Base-by-base conservation (phyloP, 1,140 invertebrate species). In the Neodiprion lecontei region DNA sequence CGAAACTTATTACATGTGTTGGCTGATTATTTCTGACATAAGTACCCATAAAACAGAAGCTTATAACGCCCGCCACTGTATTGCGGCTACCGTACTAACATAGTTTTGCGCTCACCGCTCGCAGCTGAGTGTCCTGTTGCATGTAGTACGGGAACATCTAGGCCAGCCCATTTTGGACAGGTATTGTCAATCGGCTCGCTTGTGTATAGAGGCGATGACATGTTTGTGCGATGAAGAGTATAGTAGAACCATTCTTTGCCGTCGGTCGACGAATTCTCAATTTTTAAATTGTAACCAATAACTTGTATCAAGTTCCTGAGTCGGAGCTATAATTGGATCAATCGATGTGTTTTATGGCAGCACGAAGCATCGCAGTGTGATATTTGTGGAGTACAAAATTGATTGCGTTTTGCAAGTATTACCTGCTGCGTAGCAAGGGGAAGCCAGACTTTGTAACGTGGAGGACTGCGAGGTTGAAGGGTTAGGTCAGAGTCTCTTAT, bases 141-240 rank as follows among this genome's bases (percentile, higher is more conserved):
- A 76, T 89, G 81, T 77, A 89, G 78, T 77, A 81, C 87, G 79
- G 87, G 84, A 77, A 88, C 82, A 83, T 89, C 87, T 21, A 89
- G 75, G 79, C 82, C 92, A 73, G 91, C 90, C 95, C 95, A 96
- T 85, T 93, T 93, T 72, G 93, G 94, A 88, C 94, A 93, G 71
- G 88, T 85, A 77, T 92, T 93, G 73, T 91, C 91, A 74, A 96
- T 89, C 79, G 91, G 91, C 84, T 97, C 96, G 86, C 96, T 97
- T 4, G 93, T 96, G 82, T 96, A 98, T 79, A 97, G 94, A 14
- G 95, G 95, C 72, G 94, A 92, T 53, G 93, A 93, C 94, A 95
- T 95, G 72, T 91, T 92, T 3, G 93, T 93, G 77, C 92, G 88
- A 84, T 97, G 95, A 28, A 97, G 86, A 0, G 95, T 96, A 76